These are phyloP conservation scores for Lasioglossum marginatum DNA, from an alignment of 2,888 invertebrate genomes.

Conservation along the genomic window DNA sequence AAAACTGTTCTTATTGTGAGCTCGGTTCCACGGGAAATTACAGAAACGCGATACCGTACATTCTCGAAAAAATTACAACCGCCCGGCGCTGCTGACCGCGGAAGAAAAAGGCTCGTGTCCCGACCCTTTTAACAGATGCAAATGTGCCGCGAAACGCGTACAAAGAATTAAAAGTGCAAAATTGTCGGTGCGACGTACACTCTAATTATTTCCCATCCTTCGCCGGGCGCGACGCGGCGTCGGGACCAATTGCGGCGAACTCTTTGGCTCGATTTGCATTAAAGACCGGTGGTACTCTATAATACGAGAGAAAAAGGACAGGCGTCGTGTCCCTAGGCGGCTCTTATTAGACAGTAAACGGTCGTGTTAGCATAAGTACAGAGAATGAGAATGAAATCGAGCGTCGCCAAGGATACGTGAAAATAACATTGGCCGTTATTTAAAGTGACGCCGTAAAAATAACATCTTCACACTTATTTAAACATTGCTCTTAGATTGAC, in stretches of 20 bases:
- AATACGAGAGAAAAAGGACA: constrained; percentile 5
- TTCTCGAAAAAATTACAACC: constrained; percentile 24
- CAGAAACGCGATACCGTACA: constrained; percentile 33
- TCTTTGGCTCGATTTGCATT: constrained; percentile 21
- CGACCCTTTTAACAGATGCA: constrained; percentile 31
- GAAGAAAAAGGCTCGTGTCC: background rate
- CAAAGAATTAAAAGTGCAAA: constrained; percentile 11
- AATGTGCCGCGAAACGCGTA: constrained; percentile 26
- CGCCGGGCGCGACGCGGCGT: constrained; percentile 1
- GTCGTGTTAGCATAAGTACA: constrained; percentile 1
- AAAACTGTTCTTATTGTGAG: constrained; percentile 13
- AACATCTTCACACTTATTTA: background rate
- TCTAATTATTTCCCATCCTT: constrained; percentile 27
- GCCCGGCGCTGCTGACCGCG: background rate
- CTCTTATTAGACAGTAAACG: background rate
- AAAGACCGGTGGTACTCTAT: constrained; percentile 11
- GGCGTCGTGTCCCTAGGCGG: background rate
- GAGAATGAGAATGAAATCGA: background rate
- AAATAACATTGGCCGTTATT: background rate
- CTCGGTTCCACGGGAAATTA: constrained; percentile 28
- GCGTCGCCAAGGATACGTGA: constrained; percentile 9
- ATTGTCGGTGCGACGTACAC: constrained; percentile 9
- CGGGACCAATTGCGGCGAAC: constrained; percentile 23
- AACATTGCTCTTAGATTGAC: background rate
- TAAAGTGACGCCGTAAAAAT: background rate